These are phyloP conservation scores for Caenorhabditis drosophilae DNA, from an alignment of 2,888 invertebrate genomes.

Conservation along the genomic window DNA sequence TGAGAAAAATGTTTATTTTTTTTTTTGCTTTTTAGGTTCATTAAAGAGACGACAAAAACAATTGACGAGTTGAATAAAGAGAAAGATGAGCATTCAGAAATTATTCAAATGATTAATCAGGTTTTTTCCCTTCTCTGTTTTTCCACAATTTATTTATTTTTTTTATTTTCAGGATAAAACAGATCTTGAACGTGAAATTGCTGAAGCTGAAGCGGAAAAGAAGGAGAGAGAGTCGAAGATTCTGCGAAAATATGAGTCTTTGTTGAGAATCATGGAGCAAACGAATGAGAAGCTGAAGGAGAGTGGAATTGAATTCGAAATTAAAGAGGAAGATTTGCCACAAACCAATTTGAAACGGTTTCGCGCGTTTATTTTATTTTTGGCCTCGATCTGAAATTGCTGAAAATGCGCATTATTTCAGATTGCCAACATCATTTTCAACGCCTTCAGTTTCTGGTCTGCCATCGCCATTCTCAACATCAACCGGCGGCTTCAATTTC, in stretches of 20 bases:
- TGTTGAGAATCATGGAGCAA: constrained; percentile 52
- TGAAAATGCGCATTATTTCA: constrained; percentile 15
- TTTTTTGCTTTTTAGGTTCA: constrained; percentile 46
- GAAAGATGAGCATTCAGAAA: constrained; percentile 62
- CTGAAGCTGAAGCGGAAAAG: constrained; percentile 49
- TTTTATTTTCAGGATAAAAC: constrained; percentile 54
- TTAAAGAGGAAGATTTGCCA: constrained; percentile 49
- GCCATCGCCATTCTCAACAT: constrained; percentile 20
- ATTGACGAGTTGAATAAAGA: constrained; percentile 63
- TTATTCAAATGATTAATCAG: constrained; percentile 64
- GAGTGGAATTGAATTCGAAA: constrained; percentile 50
- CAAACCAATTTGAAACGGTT: constrained; percentile 35
- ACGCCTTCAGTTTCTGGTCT: constrained; percentile 7
- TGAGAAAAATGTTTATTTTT: background rate
- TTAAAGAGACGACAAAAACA: constrained; percentile 55
- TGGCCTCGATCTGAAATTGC: constrained; percentile 1
- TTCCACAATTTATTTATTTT: background rate
- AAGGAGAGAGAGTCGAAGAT: constrained; percentile 50
- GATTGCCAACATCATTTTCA: constrained; percentile 5
- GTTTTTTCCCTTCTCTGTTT: constrained; percentile 16
- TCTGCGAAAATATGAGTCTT: constrained; percentile 39
- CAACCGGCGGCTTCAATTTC: constrained; percentile 23
- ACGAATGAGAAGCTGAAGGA: constrained; percentile 56
- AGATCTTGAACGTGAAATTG: constrained; percentile 55
- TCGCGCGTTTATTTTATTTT: background rate